These are phyloP conservation scores for Ceratina calcarata DNA, from an alignment of 1,140 invertebrate genomes.

Conservation along the genomic window DNA sequence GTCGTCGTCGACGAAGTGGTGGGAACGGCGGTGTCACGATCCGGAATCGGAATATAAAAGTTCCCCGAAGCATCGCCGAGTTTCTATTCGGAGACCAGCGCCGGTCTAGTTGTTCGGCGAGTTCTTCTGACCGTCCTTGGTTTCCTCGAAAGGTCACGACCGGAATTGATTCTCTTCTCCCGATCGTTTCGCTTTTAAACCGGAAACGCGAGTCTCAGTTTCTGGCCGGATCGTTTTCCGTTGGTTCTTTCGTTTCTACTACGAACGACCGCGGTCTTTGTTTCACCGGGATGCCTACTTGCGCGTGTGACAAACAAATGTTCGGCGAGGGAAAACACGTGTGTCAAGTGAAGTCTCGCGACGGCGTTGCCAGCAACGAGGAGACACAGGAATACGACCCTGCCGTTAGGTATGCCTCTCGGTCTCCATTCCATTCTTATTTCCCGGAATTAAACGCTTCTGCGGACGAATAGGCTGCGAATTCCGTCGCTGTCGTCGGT, in stretches of 20 bases:
- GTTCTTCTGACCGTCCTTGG: background rate
- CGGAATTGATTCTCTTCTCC: too few species aligned
- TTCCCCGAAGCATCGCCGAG: background rate
- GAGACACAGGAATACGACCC: background rate
- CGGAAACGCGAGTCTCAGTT: background rate
- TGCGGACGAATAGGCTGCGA: too few species aligned
- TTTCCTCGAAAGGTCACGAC: too few species aligned
- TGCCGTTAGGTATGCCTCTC: constrained; percentile 51
- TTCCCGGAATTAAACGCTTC: too few species aligned
- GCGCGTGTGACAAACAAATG: constrained; percentile 40
- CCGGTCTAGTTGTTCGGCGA: background rate
- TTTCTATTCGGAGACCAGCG: constrained; percentile 39
- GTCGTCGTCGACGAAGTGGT: constrained; percentile 17
- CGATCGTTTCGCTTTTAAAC: background rate
- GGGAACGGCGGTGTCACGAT: constrained; percentile 7
- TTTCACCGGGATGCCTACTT: constrained; percentile 51
- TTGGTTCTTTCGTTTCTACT: background rate
- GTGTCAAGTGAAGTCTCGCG: constrained; percentile 56
- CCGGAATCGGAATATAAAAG: constrained; percentile 38
- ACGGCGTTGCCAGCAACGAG: background rate
- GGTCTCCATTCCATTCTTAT: background rate
- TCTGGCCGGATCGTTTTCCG: background rate
- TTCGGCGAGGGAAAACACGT: constrained; percentile 52
- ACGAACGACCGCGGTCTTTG: too few species aligned
- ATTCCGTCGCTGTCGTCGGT: too few species aligned